Evolutionary conservation across 2,888 invertebrate species (phyloP), one percentile per base, ranked within the genome.

Genomic region (Brenthis daphne): DNA sequence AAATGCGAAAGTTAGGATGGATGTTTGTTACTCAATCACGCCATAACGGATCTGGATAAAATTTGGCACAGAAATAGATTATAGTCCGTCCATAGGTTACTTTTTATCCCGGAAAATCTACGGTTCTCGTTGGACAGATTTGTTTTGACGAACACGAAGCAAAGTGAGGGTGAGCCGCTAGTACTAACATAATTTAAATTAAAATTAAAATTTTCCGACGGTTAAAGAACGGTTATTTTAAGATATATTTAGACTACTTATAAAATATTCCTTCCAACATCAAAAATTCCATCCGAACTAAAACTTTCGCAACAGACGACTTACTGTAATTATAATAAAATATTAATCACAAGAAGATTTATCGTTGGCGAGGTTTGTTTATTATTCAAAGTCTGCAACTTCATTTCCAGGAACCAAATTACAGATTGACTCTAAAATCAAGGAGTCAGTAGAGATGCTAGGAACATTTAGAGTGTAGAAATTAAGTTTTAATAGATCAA

Each of bases 301-400:
- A 61, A 69, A 69, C 55, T 71, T 71, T 55, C 47, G 65, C 57
- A 67, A 71, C 63, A 58, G 67, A 64, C 65, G 56, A 68, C 73
- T 73, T 64, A 53, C 65, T 47, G 69, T 70, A 71, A 74, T 70
- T 69, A 70, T 43, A 64, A 66, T 74, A 54, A 69, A 71, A 72
- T 69, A 67, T 74, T 71, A 72, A 72, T 71, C 55, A 64, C 67
- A 66, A 66, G 33, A 66, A 69, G 71, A 69, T 69, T 64, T 64
- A 58, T 63, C 51, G 60, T 47, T 47, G 65, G 58, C 48, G 20
- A 50, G 64, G 66, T 66, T 69, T 66, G 69, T 69, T 65, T 69
- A 69, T 71, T 69, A 71, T 66, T 69, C 51, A 64, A 66, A 69
- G 14, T 37, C 55, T 57, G 60, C 47, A 43, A 66, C 63, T 71